These are phyloP conservation scores for Zaprionus camerounensis DNA, from an alignment of 1,140 invertebrate genomes.

Conservation along the genomic window DNA sequence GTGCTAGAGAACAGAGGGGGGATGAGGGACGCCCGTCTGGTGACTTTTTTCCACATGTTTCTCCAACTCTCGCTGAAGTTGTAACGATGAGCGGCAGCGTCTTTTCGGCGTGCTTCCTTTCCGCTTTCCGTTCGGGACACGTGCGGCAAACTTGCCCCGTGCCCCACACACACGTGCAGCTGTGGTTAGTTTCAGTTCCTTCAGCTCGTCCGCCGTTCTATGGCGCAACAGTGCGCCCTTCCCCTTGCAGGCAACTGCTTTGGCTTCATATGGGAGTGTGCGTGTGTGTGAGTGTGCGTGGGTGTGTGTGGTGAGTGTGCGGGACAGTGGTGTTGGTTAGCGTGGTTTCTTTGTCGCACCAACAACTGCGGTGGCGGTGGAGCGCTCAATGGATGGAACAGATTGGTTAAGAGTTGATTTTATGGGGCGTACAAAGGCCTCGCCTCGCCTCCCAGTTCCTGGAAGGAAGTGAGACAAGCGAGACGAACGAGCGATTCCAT, in stretches of 20 bases:
- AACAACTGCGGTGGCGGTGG: slow-evolving; percentile 52
- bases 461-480: background rate
- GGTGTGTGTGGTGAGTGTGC: slow-evolving; percentile 20
- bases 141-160: slow-evolving; percentile 60
- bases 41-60: slow-evolving; percentile 43
- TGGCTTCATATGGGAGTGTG: slow-evolving; percentile 18
- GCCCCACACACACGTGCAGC: slow-evolving; percentile 51
- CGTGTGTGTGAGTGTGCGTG: slow-evolving; percentile 15
- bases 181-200: slow-evolving; percentile 60
- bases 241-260: slow-evolving; percentile 19
- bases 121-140: slow-evolving; percentile 40
- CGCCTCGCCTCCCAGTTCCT: background rate
- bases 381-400: slow-evolving; percentile 58
- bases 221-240: slow-evolving; percentile 12
- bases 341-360: slow-evolving; percentile 63
- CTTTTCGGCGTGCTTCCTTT: slow-evolving; percentile 56
- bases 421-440: slow-evolving; percentile 28
- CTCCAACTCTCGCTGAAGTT: slow-evolving; percentile 25
- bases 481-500: slow-evolving; percentile 9
- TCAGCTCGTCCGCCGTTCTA: background rate
- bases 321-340: slow-evolving; percentile 3
- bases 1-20: background rate
- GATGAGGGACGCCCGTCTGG: slow-evolving; percentile 32
- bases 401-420: slow-evolving; percentile 61
- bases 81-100: slow-evolving; percentile 32